phyloP scores from a whole-genome alignment of 2,797 vertebrate genomes.

The Hemibagrus guttatus region DNA sequence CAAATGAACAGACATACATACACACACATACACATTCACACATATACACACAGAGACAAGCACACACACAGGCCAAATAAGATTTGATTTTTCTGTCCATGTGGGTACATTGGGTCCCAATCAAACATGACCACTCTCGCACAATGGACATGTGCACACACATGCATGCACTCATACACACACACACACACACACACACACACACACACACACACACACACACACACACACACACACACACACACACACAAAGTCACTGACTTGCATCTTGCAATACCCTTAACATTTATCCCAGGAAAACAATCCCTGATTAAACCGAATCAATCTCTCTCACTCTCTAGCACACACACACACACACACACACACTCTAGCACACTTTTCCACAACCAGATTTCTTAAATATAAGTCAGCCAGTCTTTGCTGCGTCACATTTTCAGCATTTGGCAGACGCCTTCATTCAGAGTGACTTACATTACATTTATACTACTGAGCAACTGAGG shows the following conservation, averaged over 20 bases:
- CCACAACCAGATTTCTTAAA: neutral
- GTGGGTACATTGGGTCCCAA: neutral
- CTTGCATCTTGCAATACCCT: neutral
- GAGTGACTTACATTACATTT: too few species aligned
- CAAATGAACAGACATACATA: conserved; percentile 38
- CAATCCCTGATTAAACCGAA: neutral
- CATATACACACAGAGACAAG: neutral
- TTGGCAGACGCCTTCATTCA: too few species aligned
- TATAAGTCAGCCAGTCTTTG: neutral
- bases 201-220: neutral
- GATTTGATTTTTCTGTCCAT: neutral
- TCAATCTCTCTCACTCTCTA: too few species aligned
- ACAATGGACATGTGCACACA: neutral
- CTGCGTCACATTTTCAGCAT: neutral
- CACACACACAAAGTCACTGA: neutral
- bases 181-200: neutral
- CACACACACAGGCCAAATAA: neutral
- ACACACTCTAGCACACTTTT: neutral
- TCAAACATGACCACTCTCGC: neutral
- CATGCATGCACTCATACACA: neutral
- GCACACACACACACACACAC: neutral
- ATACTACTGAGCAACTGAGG: too few species aligned
- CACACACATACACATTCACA: neutral
- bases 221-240: neutral
- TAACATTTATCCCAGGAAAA: neutral